A percentile compares a stretch with the other conserved stretches of the same genome.
Evolutionary conservation across 2,888 invertebrate species (phyloP).

Genomic region (Dynastes maya): DNA sequence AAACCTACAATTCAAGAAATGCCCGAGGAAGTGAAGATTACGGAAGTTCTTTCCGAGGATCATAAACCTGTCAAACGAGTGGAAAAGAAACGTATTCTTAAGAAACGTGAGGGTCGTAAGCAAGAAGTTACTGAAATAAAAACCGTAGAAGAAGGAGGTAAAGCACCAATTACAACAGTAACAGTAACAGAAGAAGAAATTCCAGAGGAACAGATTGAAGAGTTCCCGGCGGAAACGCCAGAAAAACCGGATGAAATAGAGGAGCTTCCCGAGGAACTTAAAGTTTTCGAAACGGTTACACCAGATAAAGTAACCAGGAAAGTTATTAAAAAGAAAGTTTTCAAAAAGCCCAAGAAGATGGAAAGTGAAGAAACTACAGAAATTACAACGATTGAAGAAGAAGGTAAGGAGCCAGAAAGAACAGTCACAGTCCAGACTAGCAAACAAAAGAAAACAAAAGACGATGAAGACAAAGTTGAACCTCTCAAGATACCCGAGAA

Average conservation of each 20-base stretch:
- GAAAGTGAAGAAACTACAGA: slow-evolving; percentile 62
- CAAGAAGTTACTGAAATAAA: slow-evolving; percentile 69
- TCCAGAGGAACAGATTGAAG: slow-evolving; percentile 55
- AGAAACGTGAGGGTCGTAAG: slow-evolving; percentile 63
- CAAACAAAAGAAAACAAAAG: slow-evolving; percentile 58
- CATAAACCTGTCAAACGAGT: slow-evolving; percentile 59
- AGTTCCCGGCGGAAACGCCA: slow-evolving; percentile 56
- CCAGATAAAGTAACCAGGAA: slow-evolving; percentile 60
- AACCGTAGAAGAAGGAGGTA: slow-evolving; percentile 69
- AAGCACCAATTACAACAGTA: slow-evolving; percentile 68
- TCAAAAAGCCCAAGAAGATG: slow-evolving; percentile 67
- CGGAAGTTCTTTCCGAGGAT: slow-evolving; percentile 62
- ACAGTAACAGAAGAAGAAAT: slow-evolving; percentile 65
- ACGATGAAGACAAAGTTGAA: slow-evolving; percentile 44
- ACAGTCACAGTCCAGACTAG: slow-evolving; percentile 56
- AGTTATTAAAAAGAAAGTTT: slow-evolving; percentile 66
- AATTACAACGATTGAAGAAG: slow-evolving; percentile 59
- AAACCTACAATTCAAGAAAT: slow-evolving; percentile 57
- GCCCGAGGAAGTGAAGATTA: slow-evolving; percentile 57
- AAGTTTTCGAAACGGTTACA: slow-evolving; percentile 66
- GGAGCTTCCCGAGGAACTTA: slow-evolving; percentile 53
- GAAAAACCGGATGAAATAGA: slow-evolving; percentile 53
- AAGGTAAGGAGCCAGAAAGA: slow-evolving; percentile 66
- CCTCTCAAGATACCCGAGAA: slow-evolving; percentile 51
- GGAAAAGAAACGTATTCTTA: slow-evolving; percentile 63